A percentile compares a stretch with the other conserved stretches of the same genome.
Evolutionary conservation across 2,113 vertebrate genomes (phyloP).

Genomic region (Mobula hypostoma): DNA sequence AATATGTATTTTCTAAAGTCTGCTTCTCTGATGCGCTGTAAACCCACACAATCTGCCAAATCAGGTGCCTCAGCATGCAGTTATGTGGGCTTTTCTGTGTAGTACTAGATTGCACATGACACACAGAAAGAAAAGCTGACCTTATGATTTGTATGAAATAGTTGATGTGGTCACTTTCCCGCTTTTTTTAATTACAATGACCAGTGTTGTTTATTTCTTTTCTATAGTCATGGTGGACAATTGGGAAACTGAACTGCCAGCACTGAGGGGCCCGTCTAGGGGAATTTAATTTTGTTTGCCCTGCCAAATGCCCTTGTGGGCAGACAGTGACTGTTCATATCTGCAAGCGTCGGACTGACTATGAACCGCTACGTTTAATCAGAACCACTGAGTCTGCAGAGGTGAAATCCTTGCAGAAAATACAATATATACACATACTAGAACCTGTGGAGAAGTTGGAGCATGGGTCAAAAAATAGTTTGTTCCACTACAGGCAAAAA

Average conservation of each 20-base stretch:
- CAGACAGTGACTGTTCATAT: conserved; percentile 61
- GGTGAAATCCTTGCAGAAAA: not conserved
- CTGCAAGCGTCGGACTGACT: conserved; percentile 67
- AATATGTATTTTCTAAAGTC: conserved; percentile 31
- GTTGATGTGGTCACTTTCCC: conserved; percentile 57
- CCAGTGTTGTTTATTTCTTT: conserved; percentile 52
- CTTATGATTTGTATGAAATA: conserved; percentile 44
- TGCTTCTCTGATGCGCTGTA: not conserved
- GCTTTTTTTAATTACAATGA: conserved; percentile 52
- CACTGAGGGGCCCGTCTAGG: conserved; percentile 68
- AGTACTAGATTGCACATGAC: conserved; percentile 23
- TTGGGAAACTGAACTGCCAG: conserved; percentile 65
- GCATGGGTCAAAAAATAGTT: not conserved
- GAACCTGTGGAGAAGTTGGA: conserved; percentile 20
- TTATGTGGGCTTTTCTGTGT: conserved; percentile 22
- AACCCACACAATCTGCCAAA: conserved; percentile 19
- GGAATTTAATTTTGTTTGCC: conserved; percentile 74
- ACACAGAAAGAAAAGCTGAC: conserved; percentile 53
- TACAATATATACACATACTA: not conserved
- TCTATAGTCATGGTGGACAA: conserved; percentile 70
- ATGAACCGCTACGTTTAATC: conserved; percentile 50
- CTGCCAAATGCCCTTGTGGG: conserved; percentile 71
- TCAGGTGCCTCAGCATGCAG: conserved; percentile 7
- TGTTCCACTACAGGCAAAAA: not conserved
- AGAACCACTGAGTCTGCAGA: conserved; percentile 39